Percentiles rank a stretch among this genome's conserved stretches.
phyloP scores from a whole-genome alignment of 2,888 invertebrate species.

The Plagodis dolabraria region DNA sequence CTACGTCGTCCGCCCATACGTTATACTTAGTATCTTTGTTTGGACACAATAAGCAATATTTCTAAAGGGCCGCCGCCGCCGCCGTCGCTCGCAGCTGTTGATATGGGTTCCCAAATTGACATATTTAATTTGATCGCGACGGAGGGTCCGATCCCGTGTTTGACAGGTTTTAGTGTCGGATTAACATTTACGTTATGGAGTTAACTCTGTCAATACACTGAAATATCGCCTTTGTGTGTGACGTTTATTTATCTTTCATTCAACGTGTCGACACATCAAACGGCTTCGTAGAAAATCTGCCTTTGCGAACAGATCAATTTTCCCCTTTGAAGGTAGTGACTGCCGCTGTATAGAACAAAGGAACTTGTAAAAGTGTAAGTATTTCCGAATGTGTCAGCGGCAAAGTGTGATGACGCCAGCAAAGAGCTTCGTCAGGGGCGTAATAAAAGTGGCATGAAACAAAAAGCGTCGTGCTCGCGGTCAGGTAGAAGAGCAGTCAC shows the following conservation, averaged over 20 bases:
- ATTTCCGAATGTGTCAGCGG: slow-evolving; percentile 76
- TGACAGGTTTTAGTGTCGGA: slow-evolving; percentile 84
- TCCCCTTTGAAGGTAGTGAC: slow-evolving; percentile 65
- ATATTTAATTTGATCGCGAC: slow-evolving; percentile 84
- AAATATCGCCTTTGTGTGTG: slow-evolving; percentile 53
- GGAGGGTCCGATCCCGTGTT: slow-evolving; percentile 77
- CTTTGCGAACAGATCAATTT: slow-evolving; percentile 71
- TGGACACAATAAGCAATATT: slow-evolving; percentile 85
- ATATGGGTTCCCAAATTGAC: slow-evolving; percentile 85
- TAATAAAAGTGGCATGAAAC: slow-evolving; percentile 81
- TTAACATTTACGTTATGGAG: slow-evolving; percentile 78
- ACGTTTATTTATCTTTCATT: slow-evolving; percentile 48
- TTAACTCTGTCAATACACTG: slow-evolving; percentile 72
- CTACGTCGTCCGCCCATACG: slow-evolving; percentile 84
- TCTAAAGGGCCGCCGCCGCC: slow-evolving; percentile 75
- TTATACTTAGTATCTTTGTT: slow-evolving; percentile 85
- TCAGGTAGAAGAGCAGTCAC: slow-evolving; percentile 47
- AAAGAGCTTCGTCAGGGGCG: slow-evolving; percentile 69
- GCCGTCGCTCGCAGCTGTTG: slow-evolving; percentile 83
- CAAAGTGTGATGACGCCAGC: slow-evolving; percentile 69
- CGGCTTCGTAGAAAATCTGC: slow-evolving; percentile 54
- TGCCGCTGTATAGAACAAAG: slow-evolving; percentile 66
- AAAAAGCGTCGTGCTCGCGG: slow-evolving; percentile 67
- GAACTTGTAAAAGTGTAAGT: slow-evolving; percentile 76
- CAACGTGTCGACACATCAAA: slow-evolving; percentile 70